These are phyloP conservation scores for Channa argus DNA, from an alignment of 2,113 vertebrate genomes.

Conservation along the genomic window DNA sequence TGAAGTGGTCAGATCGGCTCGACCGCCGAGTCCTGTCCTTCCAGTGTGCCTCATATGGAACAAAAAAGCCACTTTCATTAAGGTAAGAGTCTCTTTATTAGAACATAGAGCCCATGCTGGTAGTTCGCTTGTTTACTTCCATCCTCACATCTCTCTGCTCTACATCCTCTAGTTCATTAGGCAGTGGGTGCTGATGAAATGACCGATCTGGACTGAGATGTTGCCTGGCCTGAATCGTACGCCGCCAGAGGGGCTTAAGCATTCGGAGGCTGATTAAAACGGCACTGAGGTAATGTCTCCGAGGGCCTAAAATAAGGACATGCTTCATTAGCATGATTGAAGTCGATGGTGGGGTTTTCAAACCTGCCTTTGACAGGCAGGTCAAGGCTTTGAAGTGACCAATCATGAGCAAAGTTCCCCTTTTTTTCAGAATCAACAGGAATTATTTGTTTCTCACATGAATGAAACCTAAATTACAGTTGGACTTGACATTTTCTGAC, in stretches of 20 bases:
- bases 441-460: neutral
- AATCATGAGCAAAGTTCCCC: neutral
- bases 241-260: conserved; percentile 6
- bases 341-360: conserved; percentile 22
- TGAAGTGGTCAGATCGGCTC: conserved; percentile 45
- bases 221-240: neutral
- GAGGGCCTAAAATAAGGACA: conserved; percentile 15
- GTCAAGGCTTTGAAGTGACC: conserved; percentile 13
- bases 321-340: conserved; percentile 49
- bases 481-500: conserved; percentile 9
- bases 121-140: conserved; percentile 13
- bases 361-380: neutral
- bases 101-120: conserved; percentile 14
- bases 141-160: conserved; percentile 15
- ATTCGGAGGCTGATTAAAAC: conserved; percentile 31
- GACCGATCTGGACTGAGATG: conserved; percentile 26
- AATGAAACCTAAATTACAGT: neutral
- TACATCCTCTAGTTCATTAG: conserved; percentile 45
- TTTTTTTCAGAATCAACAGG: conserved; percentile 10
- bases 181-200: conserved; percentile 48
- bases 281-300: conserved; percentile 27
- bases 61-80: conserved; percentile 63
- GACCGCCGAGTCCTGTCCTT: conserved; percentile 24
- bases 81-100: conserved; percentile 56
- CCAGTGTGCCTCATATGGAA: conserved; percentile 28